Percentiles rank a stretch among this genome's conserved stretches.
Evolutionary conservation across 1,140 invertebrate genomes (phyloP).

Genomic region (Musca domestica): DNA sequence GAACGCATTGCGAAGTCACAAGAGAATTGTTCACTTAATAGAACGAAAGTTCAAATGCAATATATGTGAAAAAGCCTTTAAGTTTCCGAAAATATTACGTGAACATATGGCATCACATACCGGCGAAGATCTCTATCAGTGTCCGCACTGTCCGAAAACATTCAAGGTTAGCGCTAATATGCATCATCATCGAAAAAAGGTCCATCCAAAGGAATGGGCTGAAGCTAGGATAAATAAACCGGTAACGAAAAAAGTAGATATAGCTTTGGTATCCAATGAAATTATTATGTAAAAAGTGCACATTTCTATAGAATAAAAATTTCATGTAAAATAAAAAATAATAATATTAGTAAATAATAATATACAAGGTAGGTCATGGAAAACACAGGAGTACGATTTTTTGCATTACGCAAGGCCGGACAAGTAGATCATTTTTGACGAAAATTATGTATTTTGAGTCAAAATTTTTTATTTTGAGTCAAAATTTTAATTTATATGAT

Average conservation of each 20-base stretch:
- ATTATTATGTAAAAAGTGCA: slow-evolving; percentile 7
- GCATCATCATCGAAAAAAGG: slow-evolving; percentile 40
- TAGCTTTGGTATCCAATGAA: neutral
- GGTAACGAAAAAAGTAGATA: slow-evolving; percentile 5
- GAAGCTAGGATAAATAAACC: slow-evolving; percentile 1
- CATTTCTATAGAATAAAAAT: no score
- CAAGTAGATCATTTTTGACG: neutral
- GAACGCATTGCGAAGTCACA: slow-evolving; percentile 32
- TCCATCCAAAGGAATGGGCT: slow-evolving; percentile 36
- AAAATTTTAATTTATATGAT: no score
- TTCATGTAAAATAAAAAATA: neutral
- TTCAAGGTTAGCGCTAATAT: slow-evolving; percentile 40
- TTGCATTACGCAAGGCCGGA: neutral
- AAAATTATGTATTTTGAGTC: neutral
- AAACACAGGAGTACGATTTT: neutral
- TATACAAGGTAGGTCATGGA: neutral
- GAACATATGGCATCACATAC: slow-evolving; percentile 43
- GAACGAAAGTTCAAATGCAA: slow-evolving; percentile 36
- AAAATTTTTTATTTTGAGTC: neutral
- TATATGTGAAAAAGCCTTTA: slow-evolving; percentile 37
- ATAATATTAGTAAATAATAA: neutral
- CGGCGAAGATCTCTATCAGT: slow-evolving; percentile 37
- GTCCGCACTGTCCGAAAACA: slow-evolving; percentile 39
- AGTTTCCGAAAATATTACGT: slow-evolving; percentile 25
- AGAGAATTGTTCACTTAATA: slow-evolving; percentile 31